phyloP scores from a whole-genome alignment of 1,140 invertebrate species.

The Drosophila serrata region DNA sequence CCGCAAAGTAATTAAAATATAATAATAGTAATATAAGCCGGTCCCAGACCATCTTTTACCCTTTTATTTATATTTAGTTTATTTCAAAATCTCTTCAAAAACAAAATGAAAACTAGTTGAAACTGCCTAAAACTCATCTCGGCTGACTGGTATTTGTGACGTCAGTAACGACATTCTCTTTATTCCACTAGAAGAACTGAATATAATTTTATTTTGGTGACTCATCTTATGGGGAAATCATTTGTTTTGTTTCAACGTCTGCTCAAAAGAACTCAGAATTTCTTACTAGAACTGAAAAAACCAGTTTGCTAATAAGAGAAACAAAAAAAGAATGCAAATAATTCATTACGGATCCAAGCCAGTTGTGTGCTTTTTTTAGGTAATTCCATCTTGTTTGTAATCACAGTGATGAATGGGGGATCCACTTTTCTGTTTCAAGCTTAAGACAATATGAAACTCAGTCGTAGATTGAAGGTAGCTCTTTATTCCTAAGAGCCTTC shows the following conservation, averaged over 20 bases:
- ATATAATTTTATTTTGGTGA: conserved; percentile 26
- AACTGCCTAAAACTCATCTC: conserved; percentile 28
- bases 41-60: neutral
- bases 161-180: conserved; percentile 39
- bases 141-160: conserved; percentile 24
- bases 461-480: neutral
- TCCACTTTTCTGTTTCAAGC: neutral
- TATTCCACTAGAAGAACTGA: conserved; percentile 9
- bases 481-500: neutral
- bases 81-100: neutral
- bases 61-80: neutral
- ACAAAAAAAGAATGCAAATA: conserved; percentile 32
- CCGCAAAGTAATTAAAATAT: neutral
- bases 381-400: conserved; percentile 3
- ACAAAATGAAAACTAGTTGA: conserved; percentile 13
- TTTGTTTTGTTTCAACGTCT: conserved; percentile 19
- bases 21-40: no score
- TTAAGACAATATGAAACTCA: neutral
- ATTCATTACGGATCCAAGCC: conserved; percentile 11
- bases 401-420: neutral
- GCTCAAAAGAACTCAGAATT: conserved; percentile 5
- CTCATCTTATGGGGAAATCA: conserved; percentile 24
- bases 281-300: conserved; percentile 34
- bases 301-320: conserved; percentile 32
- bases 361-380: conserved; percentile 5